Base-by-base conservation (phyloP, 2,888 invertebrate species). In the Crematogaster levior region DNA sequence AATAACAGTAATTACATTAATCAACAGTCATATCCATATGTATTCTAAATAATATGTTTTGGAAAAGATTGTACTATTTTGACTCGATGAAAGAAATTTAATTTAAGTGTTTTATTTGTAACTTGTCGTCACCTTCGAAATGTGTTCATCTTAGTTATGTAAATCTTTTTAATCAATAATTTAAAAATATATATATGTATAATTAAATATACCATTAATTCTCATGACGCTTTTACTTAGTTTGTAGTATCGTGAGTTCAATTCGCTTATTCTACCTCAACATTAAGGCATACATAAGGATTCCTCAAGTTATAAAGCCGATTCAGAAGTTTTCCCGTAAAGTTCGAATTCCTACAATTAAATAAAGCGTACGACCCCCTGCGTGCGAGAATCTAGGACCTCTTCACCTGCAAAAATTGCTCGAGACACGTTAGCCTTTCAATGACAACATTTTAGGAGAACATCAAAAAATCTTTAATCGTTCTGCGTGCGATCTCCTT, bases 381-480 rank as follows among this genome's bases (percentile, higher is more conserved):
- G 90, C 91, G 90, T 90, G 91, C 87, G 89, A 87, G 88, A 88
- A 86, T 84, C 88, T 80, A 82, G 86, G 86, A 85, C 84, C 88
- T 89, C 89, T 91, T 92, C 93, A 93, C 93, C 93, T 93, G 93
- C 90, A 90, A 91, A 86, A 92, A 93, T 93, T 91, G 92, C 91
- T 91, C 89, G 91, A 90, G 90, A 91, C 91, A 90, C 91, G 89
- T 90, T 89, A 86, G 92, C 92, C 93, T 93, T 94, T 93, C 92
- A 93, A 87, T 92, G 90, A 61, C 88, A 91, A 91, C 92, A 91
- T 93, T 93, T 93, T 91, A 90, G 91, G 84, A 85, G 88, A 92
- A 93, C 93, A 93, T 94, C 94, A 94, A 93, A 94, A 93, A 93
- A 93, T 93, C 91, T 89, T 91, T 92, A 90, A 92, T 91, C 92